Conservation (phyloP, 2,888 invertebrate genomes). For the Subacronicta megacephala region DNA sequence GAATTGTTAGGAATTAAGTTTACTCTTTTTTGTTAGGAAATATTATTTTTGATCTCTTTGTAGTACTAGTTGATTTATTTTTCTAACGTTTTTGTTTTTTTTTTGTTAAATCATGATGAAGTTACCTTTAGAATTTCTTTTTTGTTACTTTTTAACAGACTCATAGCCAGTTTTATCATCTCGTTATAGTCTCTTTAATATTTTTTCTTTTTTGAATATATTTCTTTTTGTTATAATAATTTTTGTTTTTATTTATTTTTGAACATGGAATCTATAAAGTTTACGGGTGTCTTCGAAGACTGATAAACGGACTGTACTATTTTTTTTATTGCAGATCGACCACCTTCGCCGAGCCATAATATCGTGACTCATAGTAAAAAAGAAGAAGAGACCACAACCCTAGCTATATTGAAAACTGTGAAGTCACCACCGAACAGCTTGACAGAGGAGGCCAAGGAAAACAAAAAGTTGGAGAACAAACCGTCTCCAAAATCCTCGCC, state of each 20-base stretch:
- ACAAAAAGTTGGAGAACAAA: constrained; percentile 57
- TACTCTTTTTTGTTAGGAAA: constrained; percentile 37
- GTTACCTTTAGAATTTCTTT: constrained; percentile 17
- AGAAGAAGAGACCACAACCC: constrained; percentile 74
- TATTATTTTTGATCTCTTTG: constrained; percentile 52
- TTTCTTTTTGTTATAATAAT: constrained; percentile 54
- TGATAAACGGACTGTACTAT: constrained; percentile 72
- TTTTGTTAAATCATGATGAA: constrained; percentile 28
- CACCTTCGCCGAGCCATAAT: constrained; percentile 70
- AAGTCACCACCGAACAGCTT: constrained; percentile 60
- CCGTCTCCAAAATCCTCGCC: constrained; percentile 35
- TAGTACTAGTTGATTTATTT: constrained; percentile 22
- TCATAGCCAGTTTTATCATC: constrained; percentile 41
- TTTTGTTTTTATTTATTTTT: constrained; percentile 53
- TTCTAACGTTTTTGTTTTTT: constrained; percentile 26
- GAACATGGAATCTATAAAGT: constrained; percentile 30
- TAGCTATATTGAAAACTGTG: constrained; percentile 81
- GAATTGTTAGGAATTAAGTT: constrained; percentile 67
- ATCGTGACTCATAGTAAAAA: constrained; percentile 84
- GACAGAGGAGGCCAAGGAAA: constrained; percentile 67
- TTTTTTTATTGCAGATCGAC: constrained; percentile 81
- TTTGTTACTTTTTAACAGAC: constrained; percentile 35
- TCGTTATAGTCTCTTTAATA: constrained; percentile 34
- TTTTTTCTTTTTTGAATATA: constrained; percentile 63
- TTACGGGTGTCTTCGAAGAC: constrained; percentile 9